These are phyloP conservation scores for Dicrurus megarhynchus DNA, from an alignment of 2,113 vertebrate species.

Conservation along the genomic window DNA sequence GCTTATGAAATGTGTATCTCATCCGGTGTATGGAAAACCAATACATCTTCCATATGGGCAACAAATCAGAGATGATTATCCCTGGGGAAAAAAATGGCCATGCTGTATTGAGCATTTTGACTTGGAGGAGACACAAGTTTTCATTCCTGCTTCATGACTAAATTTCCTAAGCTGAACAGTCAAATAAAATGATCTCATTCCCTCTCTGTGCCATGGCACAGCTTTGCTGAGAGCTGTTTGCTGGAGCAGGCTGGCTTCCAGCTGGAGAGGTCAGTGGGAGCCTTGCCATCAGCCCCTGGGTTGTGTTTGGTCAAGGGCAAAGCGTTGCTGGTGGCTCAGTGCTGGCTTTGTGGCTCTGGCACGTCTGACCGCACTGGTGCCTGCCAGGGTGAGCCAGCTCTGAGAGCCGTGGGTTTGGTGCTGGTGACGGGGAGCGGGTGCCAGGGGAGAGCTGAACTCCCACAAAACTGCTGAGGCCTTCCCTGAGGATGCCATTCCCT, in stretches of 20 bases:
- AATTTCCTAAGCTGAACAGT: conserved; percentile 49
- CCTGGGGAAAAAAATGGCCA: neutral
- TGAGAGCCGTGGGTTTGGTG: rapidly evolving
- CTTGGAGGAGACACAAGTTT: conserved; percentile 24
- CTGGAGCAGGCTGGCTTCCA: neutral
- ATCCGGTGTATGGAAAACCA: conserved; percentile 6
- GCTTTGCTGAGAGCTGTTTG: neutral
- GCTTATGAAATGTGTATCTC: conserved; percentile 46
- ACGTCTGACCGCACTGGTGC: rapidly evolving
- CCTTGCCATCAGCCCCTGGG: rapidly evolving
- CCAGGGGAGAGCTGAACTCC: neutral
- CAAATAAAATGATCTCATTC: conserved; percentile 33
- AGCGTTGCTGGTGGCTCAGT: rapidly evolving
- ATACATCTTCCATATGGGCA: conserved; percentile 47
- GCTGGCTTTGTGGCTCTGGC: neutral
- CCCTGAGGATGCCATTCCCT: rapidly evolving
- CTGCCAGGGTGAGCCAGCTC: neutral
- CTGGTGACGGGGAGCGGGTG: neutral
- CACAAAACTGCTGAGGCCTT: neutral
- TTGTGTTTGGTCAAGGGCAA: neutral
- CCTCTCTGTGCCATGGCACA: neutral
- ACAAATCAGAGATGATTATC: conserved; percentile 48
- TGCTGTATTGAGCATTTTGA: conserved; percentile 25
- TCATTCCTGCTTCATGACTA: conserved; percentile 46
- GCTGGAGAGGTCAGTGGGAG: neutral